Conservation (phyloP, 2,797 vertebrate species). For the Galaxias olidus region DNA sequence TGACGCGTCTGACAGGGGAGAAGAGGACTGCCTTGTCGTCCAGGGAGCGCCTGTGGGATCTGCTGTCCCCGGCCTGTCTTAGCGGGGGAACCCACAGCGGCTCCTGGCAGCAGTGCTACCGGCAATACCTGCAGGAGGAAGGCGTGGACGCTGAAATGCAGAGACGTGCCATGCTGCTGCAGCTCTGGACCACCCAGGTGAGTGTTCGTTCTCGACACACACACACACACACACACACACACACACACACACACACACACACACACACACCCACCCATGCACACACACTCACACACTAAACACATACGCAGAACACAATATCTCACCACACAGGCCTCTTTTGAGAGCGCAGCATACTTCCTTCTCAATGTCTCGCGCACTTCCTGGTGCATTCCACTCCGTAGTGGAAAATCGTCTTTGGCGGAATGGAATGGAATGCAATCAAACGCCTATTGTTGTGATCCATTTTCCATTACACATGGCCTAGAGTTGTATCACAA, state of each 20-base stretch:
- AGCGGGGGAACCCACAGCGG: slow-evolving; percentile 35
- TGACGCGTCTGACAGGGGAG: slow-evolving; percentile 54
- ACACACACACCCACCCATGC: neutral
- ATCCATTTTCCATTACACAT: slow-evolving; percentile 18
- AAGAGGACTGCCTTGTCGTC: slow-evolving; percentile 51
- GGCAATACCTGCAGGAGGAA: slow-evolving; percentile 56
- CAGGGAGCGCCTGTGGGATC: slow-evolving; percentile 73
- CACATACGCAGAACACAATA: neutral
- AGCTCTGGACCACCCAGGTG: slow-evolving; percentile 86
- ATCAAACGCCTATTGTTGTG: neutral
- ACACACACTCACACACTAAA: neutral
- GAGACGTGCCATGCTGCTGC: slow-evolving; percentile 76
- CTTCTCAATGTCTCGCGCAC: slow-evolving; percentile 9
- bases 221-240: neutral
- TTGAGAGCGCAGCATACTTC: slow-evolving; percentile 24
- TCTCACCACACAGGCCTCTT: slow-evolving; percentile 31
- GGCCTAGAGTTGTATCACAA: neutral
- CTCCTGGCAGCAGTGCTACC: slow-evolving; percentile 79
- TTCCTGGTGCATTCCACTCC: slow-evolving; percentile 43
- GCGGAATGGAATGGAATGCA: slow-evolving; percentile 4
- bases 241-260: neutral
- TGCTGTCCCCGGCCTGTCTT: slow-evolving; percentile 53
- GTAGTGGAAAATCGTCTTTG: neutral
- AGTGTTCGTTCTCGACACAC: slow-evolving; percentile 8
- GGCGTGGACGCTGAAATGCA: slow-evolving; percentile 74